Base-by-base conservation (phyloP, 2,113 vertebrate genomes). In the Ancistrus triradiatus region DNA sequence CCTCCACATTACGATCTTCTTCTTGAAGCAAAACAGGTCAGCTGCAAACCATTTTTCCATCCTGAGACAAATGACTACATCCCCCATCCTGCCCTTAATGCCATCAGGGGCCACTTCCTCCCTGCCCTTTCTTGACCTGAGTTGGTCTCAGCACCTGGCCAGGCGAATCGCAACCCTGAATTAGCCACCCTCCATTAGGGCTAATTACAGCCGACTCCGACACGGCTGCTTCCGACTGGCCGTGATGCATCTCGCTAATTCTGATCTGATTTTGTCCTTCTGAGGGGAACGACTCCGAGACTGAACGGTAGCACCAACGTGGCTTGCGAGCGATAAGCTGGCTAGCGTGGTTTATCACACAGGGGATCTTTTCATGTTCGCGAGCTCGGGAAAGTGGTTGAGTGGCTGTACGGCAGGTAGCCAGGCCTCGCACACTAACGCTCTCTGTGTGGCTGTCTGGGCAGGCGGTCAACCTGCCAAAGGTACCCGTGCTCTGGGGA, bases 331-430 rank as follows among this genome's bases (percentile, higher is more conserved):
- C n/a, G n/a, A n/a, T n/a, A n/a, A n/a, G 69, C 58, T 63, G 74
- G 76, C 70, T 77, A 76, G 70, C 83, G 81, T 70, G 17, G 78
- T 86, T 84, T 82, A 84, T 84, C 83, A 77, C 85, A 89, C 85
- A 89, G 86, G 85, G 77, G 79, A 73, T 67, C 72, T 84, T 88
- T 88, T 89, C 85, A 89, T 88, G 85, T 88, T 33, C 82, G 78
- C 76, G 75, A 40, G 73, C 81, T 80, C 81, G 75, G 75, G 77
- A 85, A 86, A 85, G 84, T 82, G 84, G 84, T 83, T 88, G 88
- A 89, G 88, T 89, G 85, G 88, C 82, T 72, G 28, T 70, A 84
- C 76, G 85, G 88, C 82, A 76, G 59, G 74, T 82, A 82, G 86
- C 88, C 86, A 88, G 84, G 77, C 75, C 69, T 78, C 71, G 69